Conservation (phyloP, 2,113 vertebrate genomes). For the Maccullochella peelii region DNA sequence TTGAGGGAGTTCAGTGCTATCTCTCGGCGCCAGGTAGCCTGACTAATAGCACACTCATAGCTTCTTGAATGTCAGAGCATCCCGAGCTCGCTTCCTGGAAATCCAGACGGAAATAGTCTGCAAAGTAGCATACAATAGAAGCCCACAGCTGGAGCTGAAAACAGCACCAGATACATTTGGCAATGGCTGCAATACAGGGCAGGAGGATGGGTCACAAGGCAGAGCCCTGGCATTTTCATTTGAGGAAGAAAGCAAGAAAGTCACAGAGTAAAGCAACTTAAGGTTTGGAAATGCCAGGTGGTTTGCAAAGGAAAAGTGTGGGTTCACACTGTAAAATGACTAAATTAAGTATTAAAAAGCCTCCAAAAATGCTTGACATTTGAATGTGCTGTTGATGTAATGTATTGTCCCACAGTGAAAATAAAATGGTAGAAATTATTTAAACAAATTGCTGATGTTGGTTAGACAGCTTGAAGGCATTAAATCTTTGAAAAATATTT, state of each 20-base stretch:
- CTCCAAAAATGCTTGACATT: neutral
- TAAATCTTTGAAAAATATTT: neutral
- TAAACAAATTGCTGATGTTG: neutral
- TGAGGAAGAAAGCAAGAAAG: slow-evolving; percentile 2
- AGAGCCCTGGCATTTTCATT: slow-evolving; percentile 36
- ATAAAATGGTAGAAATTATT: too few species aligned
- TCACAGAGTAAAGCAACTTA: neutral
- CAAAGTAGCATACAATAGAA: slow-evolving; percentile 60
- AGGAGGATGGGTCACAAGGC: slow-evolving; percentile 32
- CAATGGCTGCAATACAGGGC: slow-evolving; percentile 27
- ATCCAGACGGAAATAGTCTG: slow-evolving; percentile 68
- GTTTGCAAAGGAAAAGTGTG: neutral
- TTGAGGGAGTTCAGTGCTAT: slow-evolving; percentile 74
- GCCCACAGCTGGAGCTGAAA: slow-evolving; percentile 53
- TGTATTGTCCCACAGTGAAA: neutral
- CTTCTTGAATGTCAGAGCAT: slow-evolving; percentile 75
- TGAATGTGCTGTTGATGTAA: neutral
- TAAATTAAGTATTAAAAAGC: neutral
- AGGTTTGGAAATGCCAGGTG: neutral
- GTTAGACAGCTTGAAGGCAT: neutral
- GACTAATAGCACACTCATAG: slow-evolving; percentile 79
- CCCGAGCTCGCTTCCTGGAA: slow-evolving; percentile 63
- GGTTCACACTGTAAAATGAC: neutral
- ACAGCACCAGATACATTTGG: slow-evolving; percentile 33
- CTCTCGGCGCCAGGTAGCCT: slow-evolving; percentile 77